These are phyloP conservation scores for Habrosyne pyritoides DNA, from an alignment of 2,888 invertebrate species.

Conservation along the genomic window DNA sequence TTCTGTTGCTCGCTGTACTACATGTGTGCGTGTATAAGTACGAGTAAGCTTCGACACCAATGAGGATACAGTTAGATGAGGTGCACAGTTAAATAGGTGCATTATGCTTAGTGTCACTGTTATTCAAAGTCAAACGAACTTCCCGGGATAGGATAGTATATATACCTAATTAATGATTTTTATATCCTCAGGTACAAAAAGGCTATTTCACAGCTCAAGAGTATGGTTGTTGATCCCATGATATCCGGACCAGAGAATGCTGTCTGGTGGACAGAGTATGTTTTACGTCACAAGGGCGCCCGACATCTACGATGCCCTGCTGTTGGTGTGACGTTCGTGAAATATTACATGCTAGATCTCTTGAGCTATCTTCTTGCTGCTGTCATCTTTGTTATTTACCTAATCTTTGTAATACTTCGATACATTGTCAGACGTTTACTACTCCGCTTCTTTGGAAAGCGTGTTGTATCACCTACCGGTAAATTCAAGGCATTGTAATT, in stretches of 20 bases:
- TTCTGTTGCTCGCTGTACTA: too few species aligned
- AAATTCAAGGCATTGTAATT: conserved; percentile 70
- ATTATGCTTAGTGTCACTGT: too few species aligned
- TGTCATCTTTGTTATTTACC: conserved; percentile 29
- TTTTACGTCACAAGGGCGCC: conserved; percentile 72
- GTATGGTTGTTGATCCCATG: conserved; percentile 49
- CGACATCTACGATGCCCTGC: conserved; percentile 69
- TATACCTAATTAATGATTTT: conserved; percentile 7
- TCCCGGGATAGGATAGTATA: too few species aligned
- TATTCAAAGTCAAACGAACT: too few species aligned
- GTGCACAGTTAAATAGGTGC: too few species aligned
- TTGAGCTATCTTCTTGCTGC: conserved; percentile 38
- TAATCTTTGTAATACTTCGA: conserved; percentile 41
- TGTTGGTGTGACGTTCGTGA: conserved; percentile 58
- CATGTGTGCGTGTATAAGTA: too few species aligned
- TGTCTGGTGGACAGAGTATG: conserved; percentile 82
- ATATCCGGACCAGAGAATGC: conserved; percentile 76
- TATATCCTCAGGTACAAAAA: conserved; percentile 61
- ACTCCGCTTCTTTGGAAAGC: conserved; percentile 34
- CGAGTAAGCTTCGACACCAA: too few species aligned
- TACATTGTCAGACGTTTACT: conserved; percentile 43
- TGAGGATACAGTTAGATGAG: too few species aligned
- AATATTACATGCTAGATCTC: conserved; percentile 70
- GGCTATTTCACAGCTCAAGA: conserved; percentile 53
- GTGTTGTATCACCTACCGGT: conserved; percentile 30